Conservation (phyloP, 2,888 invertebrate species). For the Tupiocoris notatus region DNA sequence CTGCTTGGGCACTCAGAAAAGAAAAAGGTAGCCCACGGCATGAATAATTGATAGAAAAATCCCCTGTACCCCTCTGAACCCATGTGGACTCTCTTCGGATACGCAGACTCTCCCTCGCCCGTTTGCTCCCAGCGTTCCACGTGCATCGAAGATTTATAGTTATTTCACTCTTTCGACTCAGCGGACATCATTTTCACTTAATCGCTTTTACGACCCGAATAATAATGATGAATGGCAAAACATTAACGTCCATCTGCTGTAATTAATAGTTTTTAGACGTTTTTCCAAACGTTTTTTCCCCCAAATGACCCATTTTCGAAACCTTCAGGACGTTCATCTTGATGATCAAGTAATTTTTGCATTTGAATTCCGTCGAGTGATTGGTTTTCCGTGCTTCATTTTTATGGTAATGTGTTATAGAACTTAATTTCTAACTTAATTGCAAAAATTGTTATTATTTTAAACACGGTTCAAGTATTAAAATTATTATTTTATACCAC, state of each 20-base stretch:
- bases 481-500: too few relatives aligned
- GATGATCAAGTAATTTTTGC: not conserved
- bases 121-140: not conserved
- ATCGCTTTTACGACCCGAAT: not conserved
- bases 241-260: not conserved
- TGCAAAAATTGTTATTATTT: too few relatives aligned
- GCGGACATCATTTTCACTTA: not conserved
- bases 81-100: not conserved
- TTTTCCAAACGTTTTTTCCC: not conserved
- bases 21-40: not conserved
- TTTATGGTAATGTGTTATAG: too few relatives aligned
- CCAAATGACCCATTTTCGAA: not conserved
- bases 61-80: not conserved
- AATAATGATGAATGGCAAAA: not conserved
- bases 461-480: too few relatives aligned
- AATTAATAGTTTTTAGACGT: not conserved
- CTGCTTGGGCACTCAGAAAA: not conserved
- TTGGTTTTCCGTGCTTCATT: too few relatives aligned
- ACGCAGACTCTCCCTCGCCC: too few relatives aligned
- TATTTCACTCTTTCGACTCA: not conserved
- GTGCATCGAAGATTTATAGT: not conserved
- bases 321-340: not conserved
- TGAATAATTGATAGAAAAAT: constrained; percentile 10
- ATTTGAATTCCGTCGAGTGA: not conserved
- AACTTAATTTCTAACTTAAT: too few relatives aligned